phyloP scores from a whole-genome alignment of 2,113 vertebrate genomes.

The Oreochromis aureus region DNA sequence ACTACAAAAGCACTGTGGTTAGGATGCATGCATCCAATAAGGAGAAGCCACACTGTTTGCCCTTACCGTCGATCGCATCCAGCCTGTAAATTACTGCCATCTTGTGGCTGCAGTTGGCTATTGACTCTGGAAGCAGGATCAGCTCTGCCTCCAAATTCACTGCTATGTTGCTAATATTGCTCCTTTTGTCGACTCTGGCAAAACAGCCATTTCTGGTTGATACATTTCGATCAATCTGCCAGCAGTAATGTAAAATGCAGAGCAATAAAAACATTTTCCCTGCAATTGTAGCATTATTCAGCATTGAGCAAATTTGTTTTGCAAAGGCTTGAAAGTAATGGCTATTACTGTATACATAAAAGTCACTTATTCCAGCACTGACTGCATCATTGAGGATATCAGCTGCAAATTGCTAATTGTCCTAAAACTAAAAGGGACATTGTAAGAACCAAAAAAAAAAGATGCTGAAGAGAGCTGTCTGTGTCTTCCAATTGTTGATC shows the following conservation, averaged over 20 bases:
- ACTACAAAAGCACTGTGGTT: not conserved
- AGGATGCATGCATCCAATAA: not conserved
- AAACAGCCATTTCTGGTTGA: not conserved
- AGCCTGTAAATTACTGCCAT: not conserved
- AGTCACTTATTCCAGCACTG: not conserved
- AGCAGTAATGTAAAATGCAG: not conserved
- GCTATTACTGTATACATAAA: not conserved
- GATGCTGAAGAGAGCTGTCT: not conserved
- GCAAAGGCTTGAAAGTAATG: not conserved
- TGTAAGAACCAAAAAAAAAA: fast-evolving
- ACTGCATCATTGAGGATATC: not conserved
- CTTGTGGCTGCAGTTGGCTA: not conserved
- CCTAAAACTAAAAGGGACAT: not conserved
- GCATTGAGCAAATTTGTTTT: not conserved
- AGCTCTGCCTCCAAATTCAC: not conserved
- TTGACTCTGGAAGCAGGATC: not conserved
- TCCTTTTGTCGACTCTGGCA: not conserved
- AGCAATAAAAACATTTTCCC: not conserved
- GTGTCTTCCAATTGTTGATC: slow-evolving; percentile 18
- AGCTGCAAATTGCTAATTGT: not conserved
- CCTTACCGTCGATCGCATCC: fast-evolving
- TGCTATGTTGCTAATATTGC: not conserved
- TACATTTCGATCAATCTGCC: not conserved
- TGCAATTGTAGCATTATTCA: not conserved
- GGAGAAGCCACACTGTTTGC: not conserved